Evolutionary conservation across 2,888 invertebrate species (phyloP), one percentile per base, ranked within the genome.

Genomic region (Stenchaetothrips biformis): DNA sequence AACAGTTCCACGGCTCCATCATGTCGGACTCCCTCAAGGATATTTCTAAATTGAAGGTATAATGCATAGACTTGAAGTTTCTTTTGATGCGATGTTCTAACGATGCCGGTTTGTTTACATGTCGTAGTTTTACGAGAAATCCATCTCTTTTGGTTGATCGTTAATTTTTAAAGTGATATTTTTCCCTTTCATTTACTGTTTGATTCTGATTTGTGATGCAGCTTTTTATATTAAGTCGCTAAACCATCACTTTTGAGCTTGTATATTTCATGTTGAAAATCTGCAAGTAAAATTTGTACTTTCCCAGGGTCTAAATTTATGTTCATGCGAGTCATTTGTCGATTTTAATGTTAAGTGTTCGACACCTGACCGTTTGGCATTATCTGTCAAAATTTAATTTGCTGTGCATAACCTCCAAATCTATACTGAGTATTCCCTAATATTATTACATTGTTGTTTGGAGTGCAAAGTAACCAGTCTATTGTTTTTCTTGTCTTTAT

Each of bases 61-160:
- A 25, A 21, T 25, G 11, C 25, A 21, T 11, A 7, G 25, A 25
- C 25, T 74, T 21, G 8, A 8, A 25, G 21, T 21, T 7, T 11
- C 25, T 4, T 59, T 16, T 59, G 16, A 18, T 2, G 18, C 2
- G 21, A 25, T 25, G 67, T 74, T n/a, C 25, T 25, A 11, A 25
- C 67, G 8, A 74, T 9, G 67, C 67, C 67, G 67, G 67, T 74
- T 74, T 74, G 67, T 74, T 74, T 74, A 74, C 67, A 74, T 74
- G 67, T 25, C 1, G 25, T 11, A 8, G 37, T 37, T 37, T 37
- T 4, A 37, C 37, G 1, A 37, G 37, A 4, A 37, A 37, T 37
- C 37, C 37, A 37, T 4, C 37, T 25, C 25, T 8, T 25, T 9
- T 74, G 25, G 25, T 4, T 74, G 21, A 11, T 21, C 0, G 1